These are phyloP conservation scores for Cacatua alba DNA, from an alignment of 2,113 vertebrate species.

Conservation along the genomic window DNA sequence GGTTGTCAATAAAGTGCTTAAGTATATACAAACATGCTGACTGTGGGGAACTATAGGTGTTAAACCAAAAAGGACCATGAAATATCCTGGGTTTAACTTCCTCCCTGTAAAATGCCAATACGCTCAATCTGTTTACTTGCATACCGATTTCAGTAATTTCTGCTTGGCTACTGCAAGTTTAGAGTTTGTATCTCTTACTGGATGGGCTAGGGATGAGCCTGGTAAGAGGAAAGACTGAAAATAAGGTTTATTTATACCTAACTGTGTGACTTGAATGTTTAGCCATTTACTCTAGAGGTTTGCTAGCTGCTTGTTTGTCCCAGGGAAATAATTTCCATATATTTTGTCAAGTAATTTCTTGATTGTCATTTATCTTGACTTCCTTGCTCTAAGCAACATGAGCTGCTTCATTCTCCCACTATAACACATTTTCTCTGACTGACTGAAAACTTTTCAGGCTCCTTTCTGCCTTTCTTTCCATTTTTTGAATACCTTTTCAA, in stretches of 20 bases:
- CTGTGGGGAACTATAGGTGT: neutral
- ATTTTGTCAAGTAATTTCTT: neutral
- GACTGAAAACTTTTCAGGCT: neutral
- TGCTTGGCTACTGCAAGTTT: neutral
- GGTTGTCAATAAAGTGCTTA: neutral
- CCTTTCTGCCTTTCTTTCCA: neutral
- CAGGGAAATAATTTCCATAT: neutral
- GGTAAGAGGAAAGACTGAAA: neutral
- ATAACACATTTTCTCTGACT: neutral
- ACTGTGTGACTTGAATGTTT: neutral
- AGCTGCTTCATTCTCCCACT: neutral
- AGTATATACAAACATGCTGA: neutral
- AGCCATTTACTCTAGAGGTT: neutral
- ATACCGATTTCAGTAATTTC: neutral
- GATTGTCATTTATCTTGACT: neutral
- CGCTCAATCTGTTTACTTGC: neutral
- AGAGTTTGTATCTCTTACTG: neutral
- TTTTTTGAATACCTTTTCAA: neutral
- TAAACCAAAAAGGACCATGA: neutral
- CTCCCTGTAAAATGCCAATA: neutral
- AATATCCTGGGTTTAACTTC: neutral
- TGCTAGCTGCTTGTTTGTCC: neutral
- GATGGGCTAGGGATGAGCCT: neutral
- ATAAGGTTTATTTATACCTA: neutral
- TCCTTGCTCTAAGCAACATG: neutral